A percentile compares a stretch with the other conserved stretches of the same genome.
Conservation (phyloP, 2,888 invertebrate species). For the Thymelicus sylvestris region DNA sequence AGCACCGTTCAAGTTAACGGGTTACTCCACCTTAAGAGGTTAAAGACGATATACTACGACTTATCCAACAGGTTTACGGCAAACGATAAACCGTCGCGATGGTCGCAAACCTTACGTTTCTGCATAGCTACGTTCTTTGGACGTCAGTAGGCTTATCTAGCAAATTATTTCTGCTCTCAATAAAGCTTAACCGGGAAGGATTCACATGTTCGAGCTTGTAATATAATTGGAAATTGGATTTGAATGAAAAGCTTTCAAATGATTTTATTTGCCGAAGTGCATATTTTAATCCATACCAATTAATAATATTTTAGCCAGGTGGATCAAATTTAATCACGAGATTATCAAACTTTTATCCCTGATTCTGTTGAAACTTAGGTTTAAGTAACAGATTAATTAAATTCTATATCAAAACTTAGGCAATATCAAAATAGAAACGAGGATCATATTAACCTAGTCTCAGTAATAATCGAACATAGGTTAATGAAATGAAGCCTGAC, state of each 20-base stretch:
- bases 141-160: constrained; percentile 45
- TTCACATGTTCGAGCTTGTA: constrained; percentile 28
- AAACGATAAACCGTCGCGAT: constrained; percentile 69
- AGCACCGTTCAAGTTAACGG: constrained; percentile 58
- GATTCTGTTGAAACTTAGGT: no score
- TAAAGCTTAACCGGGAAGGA: constrained; percentile 28
- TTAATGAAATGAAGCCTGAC: constrained; percentile 41
- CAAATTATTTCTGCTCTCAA: constrained; percentile 43
- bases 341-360: constrained; percentile 14
- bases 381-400: constrained; percentile 8
- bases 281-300: constrained; percentile 33
- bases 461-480: constrained; percentile 37
- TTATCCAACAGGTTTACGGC: constrained; percentile 71
- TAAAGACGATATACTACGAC: constrained; percentile 67
- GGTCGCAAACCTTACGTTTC: constrained; percentile 46
- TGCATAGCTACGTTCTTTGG: constrained; percentile 45
- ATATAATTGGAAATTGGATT: constrained; percentile 33
- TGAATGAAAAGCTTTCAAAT: constrained; percentile 31
- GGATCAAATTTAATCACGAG: constrained; percentile 18
- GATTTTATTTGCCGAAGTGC: constrained; percentile 33
- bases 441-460: constrained; percentile 6
- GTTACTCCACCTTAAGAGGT: constrained; percentile 64
- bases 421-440: constrained; percentile 15
- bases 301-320: constrained; percentile 25
- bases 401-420: constrained; percentile 12